Percentiles rank a stretch among this genome's conserved stretches.
phyloP scores from a whole-genome alignment of 1,140 invertebrate species.

The Nasonia giraulti region DNA sequence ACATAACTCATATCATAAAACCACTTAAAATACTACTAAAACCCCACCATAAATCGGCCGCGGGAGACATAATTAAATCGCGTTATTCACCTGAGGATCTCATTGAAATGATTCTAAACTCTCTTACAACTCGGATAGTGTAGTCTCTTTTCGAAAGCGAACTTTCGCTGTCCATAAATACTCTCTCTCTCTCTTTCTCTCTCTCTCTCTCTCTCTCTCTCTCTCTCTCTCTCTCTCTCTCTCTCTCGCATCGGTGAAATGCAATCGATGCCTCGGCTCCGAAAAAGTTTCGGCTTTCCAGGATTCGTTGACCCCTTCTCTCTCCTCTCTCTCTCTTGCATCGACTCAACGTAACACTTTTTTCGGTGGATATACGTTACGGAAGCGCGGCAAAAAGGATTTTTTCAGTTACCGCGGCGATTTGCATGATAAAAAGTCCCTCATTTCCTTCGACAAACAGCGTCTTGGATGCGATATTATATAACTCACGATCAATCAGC shows the following conservation, averaged over 20 bases:
- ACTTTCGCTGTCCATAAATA: background rate
- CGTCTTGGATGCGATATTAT: background rate
- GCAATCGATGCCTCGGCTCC: background rate
- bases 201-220: too few species aligned
- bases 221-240: background rate
- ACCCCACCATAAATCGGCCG: conserved; percentile 24
- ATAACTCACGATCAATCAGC: conserved; percentile 30
- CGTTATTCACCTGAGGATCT: conserved; percentile 27
- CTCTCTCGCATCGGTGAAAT: background rate
- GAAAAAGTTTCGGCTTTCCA: background rate
- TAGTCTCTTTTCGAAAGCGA: background rate
- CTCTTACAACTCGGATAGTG: background rate
- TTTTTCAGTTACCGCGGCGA: background rate
- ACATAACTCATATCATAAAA: conserved; percentile 28
- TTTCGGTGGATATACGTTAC: background rate
- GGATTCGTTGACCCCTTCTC: background rate
- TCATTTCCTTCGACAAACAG: conserved; percentile 18
- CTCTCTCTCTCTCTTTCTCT: background rate
- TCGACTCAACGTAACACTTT: too few species aligned
- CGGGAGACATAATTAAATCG: conserved; percentile 40
- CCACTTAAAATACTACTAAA: conserved; percentile 40
- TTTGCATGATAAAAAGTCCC: conserved; percentile 29
- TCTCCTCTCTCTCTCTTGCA: too few species aligned
- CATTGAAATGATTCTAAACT: conserved; percentile 41
- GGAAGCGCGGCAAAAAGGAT: background rate